Percentiles rank a stretch among this genome's conserved stretches.
Evolutionary conservation across 1,140 invertebrate species (phyloP).

Genomic region (Leguminivora glycinivorella): DNA sequence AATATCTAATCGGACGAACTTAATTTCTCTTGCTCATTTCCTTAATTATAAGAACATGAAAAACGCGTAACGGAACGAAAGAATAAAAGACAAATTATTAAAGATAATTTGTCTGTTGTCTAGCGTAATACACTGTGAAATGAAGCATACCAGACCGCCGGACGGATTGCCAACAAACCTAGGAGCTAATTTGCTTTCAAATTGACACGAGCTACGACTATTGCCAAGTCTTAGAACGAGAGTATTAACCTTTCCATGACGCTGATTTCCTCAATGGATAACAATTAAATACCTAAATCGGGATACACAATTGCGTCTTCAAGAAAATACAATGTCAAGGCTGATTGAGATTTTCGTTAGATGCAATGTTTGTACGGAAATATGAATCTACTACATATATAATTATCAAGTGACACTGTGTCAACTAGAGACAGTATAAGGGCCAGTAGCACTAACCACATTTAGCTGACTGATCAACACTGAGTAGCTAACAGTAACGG

Average conservation of each 20-base stretch:
- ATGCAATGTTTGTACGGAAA: no score
- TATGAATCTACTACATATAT: no score
- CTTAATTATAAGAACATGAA: neutral
- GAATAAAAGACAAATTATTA: neutral
- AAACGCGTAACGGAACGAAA: neutral
- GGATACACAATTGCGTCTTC: no score
- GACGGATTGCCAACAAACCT: neutral
- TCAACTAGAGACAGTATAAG: no score
- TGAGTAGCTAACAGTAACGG: no score
- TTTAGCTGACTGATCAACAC: no score
- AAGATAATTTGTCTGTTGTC: neutral
- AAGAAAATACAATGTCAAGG: no score
- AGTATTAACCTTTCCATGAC: neutral
- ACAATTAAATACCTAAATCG: no score
- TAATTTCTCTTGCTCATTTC: no score
- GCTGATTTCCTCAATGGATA: neutral
- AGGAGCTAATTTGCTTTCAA: neutral
- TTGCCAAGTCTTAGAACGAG: neutral
- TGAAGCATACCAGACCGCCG: neutral
- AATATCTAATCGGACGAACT: neutral
- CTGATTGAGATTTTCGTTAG: no score
- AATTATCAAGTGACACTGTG: no score
- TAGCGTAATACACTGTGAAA: neutral
- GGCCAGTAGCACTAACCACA: no score
- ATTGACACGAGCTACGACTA: neutral